These are phyloP conservation scores for Arctocebus calabarensis DNA, from an alignment of 2,797 vertebrate genomes.

Conservation along the genomic window DNA sequence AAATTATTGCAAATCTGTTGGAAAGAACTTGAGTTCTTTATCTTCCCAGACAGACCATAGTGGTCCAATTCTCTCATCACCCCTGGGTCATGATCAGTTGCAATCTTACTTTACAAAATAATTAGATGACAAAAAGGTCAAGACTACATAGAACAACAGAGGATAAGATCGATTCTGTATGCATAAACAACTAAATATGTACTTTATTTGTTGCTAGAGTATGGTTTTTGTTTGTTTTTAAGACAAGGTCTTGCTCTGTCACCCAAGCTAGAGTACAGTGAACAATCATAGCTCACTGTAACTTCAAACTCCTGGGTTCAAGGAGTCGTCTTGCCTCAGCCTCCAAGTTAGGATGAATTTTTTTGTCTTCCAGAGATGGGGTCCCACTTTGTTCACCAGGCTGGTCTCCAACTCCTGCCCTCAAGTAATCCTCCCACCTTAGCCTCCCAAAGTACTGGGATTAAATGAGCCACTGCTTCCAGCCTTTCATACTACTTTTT, in stretches of 20 bases:
- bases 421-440: not conserved
- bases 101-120: not conserved
- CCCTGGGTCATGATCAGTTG: not conserved
- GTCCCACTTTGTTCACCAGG: not conserved
- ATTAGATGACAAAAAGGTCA: not conserved
- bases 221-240: not conserved
- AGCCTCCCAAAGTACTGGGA: not conserved
- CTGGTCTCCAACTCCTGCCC: not conserved
- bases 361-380: no score
- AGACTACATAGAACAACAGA: not conserved
- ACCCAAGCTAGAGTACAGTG: not conserved
- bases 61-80: not conserved
- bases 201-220: not conserved
- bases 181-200: not conserved
- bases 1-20: not conserved
- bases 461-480: not conserved
- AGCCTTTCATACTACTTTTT: not conserved
- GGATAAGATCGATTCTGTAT: not conserved
- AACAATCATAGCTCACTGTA: not conserved
- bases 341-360: not conserved
- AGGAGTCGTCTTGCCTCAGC: not conserved
- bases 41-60: not conserved
- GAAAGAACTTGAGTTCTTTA: not conserved
- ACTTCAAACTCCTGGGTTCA: not conserved
- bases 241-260: not conserved